These are phyloP conservation scores for Chrysolina haemoptera DNA, from an alignment of 2,888 invertebrate genomes.

Conservation along the genomic window DNA sequence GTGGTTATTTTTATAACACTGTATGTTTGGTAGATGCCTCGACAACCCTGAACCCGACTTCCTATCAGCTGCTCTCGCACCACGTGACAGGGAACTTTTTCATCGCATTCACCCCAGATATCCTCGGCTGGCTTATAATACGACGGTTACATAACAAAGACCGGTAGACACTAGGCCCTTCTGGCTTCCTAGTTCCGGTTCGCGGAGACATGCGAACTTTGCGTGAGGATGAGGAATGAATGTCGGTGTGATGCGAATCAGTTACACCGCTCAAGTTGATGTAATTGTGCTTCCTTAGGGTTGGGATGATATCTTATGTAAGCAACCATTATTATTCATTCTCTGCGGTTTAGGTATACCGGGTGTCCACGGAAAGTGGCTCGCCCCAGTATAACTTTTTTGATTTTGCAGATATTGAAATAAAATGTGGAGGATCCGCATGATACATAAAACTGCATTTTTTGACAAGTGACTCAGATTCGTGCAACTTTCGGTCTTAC, in stretches of 20 bases:
- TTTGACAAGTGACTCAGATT: no score
- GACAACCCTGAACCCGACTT: conserved; percentile 32
- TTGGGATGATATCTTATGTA: no score
- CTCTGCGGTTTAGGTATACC: no score
- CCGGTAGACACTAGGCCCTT: conserved; percentile 29
- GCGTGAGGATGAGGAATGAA: conserved; percentile 16
- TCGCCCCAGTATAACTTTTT: no score
- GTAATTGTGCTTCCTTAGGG: neutral
- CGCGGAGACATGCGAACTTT: conserved; percentile 28
- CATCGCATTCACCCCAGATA: conserved; percentile 24
- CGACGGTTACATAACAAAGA: conserved; percentile 36
- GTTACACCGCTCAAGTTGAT: neutral
- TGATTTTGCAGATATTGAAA: no score
- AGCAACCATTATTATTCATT: no score
- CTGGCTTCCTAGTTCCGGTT: conserved; percentile 35
- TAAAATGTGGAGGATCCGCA: no score
- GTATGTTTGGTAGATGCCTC: conserved; percentile 28
- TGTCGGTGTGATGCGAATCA: neutral
- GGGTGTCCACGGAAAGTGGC: no score
- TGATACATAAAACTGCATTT: no score
- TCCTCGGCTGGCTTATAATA: conserved; percentile 20
- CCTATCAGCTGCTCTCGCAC: conserved; percentile 43
- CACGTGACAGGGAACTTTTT: conserved; percentile 32
- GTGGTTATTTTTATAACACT: conserved; percentile 36
- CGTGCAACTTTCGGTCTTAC: no score